A percentile compares a stretch with the other conserved stretches of the same genome.
phyloP scores from a whole-genome alignment of 2,113 vertebrate species.

The Alligator sinensis region DNA sequence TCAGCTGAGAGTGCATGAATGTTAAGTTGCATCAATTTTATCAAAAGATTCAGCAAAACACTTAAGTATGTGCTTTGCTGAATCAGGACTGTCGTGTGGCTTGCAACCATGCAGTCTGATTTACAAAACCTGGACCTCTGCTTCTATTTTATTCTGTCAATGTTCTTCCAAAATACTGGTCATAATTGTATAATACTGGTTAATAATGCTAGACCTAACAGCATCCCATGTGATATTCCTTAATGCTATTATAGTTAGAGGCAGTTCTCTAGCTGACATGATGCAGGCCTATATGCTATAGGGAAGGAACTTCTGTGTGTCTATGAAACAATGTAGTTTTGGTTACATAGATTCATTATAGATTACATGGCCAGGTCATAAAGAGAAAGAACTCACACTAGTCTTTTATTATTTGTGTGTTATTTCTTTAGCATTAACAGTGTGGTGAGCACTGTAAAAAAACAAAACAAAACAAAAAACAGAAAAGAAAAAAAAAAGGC shows the following conservation, averaged over 20 bases:
- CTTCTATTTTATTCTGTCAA: not conserved
- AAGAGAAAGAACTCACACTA: not conserved
- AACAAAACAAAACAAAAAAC: too few relatives aligned
- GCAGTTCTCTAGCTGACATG: not conserved
- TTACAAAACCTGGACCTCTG: not conserved
- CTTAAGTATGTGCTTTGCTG: not conserved
- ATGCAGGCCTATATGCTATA: not conserved
- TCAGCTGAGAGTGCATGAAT: not conserved
- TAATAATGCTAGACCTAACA: not conserved
- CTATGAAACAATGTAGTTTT: not conserved
- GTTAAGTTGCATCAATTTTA: not conserved
- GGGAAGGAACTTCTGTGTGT: not conserved
- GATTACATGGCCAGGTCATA: not conserved
- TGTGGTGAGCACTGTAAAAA: not conserved
- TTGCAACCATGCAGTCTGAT: not conserved
- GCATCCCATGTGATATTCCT: not conserved
- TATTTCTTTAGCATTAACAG: not conserved
- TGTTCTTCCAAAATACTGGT: not conserved
- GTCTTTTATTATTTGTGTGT: not conserved
- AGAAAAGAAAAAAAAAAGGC: not conserved
- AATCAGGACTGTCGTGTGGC: not conserved
- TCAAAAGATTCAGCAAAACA: not conserved
- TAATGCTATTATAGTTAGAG: fast-evolving
- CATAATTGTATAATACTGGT: not conserved
- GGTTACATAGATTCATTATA: not conserved